Percentiles rank a stretch among this genome's conserved stretches.
phyloP scores from a whole-genome alignment of 2,113 vertebrate species.

The Neolamprologus sp. region DNA sequence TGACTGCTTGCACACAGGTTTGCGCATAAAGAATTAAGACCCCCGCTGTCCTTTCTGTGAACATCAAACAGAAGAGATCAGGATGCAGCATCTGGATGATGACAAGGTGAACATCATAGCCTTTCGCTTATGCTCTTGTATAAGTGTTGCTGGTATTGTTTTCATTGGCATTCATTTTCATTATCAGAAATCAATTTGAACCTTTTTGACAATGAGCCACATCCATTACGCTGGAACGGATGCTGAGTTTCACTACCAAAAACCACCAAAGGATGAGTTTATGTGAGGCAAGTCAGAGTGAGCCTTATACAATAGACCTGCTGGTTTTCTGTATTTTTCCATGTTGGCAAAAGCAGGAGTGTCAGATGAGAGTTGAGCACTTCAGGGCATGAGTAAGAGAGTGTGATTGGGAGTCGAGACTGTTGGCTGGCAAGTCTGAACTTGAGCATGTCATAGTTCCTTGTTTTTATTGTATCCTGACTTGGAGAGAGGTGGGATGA shows the following conservation, averaged over 20 bases:
- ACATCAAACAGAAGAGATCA: constrained; percentile 18
- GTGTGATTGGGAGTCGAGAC: background rate
- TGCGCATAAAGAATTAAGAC: background rate
- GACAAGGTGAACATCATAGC: constrained; percentile 46
- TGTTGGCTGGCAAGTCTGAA: constrained; percentile 24
- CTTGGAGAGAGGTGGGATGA: background rate
- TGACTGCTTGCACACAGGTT: background rate
- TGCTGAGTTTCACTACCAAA: background rate
- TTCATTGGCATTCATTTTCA: background rate
- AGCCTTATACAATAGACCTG: background rate
- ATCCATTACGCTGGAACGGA: background rate
- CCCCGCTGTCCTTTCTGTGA: background rate
- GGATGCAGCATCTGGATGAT: constrained; percentile 67
- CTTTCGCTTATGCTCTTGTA: background rate
- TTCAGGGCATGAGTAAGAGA: constrained; percentile 17
- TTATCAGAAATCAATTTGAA: background rate
- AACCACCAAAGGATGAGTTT: background rate
- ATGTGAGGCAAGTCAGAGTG: background rate
- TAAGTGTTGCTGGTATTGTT: background rate
- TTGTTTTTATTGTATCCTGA: background rate
- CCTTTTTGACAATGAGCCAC: background rate
- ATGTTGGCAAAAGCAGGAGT: background rate
- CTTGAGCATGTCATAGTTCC: constrained; percentile 7
- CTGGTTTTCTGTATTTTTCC: constrained; percentile 49
- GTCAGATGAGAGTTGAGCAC: background rate